Evolutionary conservation across 2,797 vertebrate genomes (phyloP).

Genomic region (Danio choprae): DNA sequence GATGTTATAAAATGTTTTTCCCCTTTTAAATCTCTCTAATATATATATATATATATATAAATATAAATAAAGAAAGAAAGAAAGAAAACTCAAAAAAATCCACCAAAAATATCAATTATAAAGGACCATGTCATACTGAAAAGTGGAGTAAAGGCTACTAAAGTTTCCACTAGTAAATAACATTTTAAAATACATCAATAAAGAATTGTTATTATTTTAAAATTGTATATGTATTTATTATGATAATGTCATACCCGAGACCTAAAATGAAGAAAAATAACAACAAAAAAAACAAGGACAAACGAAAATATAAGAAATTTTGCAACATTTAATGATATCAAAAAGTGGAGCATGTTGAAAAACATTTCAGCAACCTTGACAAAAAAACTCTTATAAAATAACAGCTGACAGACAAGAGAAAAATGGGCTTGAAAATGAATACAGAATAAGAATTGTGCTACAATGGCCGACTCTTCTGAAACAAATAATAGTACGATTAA

Average conservation of each 20-base stretch:
- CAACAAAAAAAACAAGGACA: not conserved
- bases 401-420: slow-evolving; percentile 23
- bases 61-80: too few relatives aligned
- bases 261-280: not conserved
- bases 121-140: not conserved
- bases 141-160: not conserved
- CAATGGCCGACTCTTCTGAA: not conserved
- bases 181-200: not conserved
- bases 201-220: not conserved
- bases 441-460: slow-evolving; percentile 10
- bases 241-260: not conserved
- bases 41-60: too few relatives aligned
- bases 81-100: too few relatives aligned
- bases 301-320: slow-evolving; percentile 26
- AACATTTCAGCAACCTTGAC: slow-evolving; percentile 25
- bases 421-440: not conserved
- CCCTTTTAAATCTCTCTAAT: too few relatives aligned
- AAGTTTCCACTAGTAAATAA: not conserved
- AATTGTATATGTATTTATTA: not conserved
- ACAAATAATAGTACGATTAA: not conserved
- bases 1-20: too few relatives aligned
- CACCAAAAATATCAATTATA: too few relatives aligned
- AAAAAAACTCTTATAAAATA: not conserved
- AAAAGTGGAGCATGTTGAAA: slow-evolving; percentile 29
- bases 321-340: slow-evolving; percentile 43